Conservation (phyloP, 1,140 invertebrate genomes). For the Hylaeus volcanicus region DNA sequence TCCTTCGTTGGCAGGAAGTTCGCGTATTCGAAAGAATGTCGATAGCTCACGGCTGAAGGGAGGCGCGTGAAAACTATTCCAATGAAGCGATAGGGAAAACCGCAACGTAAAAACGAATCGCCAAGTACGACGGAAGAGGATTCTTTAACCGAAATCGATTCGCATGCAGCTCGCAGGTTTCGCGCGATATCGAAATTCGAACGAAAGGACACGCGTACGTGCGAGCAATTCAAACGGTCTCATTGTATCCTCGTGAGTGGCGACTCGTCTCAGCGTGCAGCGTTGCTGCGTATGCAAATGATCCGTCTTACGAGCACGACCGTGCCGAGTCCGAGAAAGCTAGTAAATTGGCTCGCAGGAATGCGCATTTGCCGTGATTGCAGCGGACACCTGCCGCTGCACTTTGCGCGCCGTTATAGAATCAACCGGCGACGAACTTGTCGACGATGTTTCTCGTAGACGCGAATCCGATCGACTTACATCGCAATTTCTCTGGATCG, state of each 20-base stretch:
- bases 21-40: not conserved
- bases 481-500: not conserved
- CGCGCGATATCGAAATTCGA: slow-evolving; percentile 46
- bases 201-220: slow-evolving; percentile 40
- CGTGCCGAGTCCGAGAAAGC: slow-evolving; percentile 71
- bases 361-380: slow-evolving; percentile 73
- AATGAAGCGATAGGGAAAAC: not conserved
- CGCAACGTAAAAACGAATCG: not conserved
- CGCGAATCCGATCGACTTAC: slow-evolving; percentile 25
- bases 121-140: slow-evolving; percentile 1
- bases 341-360: slow-evolving; percentile 72
- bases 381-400: slow-evolving; percentile 69
- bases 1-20: not conserved
- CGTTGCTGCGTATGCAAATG: slow-evolving; percentile 61
- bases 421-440: slow-evolving; percentile 30
- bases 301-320: slow-evolving; percentile 43
- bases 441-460: slow-evolving; percentile 10
- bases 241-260: slow-evolving; percentile 11
- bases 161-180: slow-evolving; percentile 11
- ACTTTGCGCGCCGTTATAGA: slow-evolving; percentile 60
- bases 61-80: not conserved
- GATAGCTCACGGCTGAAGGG: not conserved
- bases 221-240: slow-evolving; percentile 44
- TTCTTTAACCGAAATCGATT: slow-evolving; percentile 25
- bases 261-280: slow-evolving; percentile 12